These are phyloP conservation scores for Oceanodroma tethys DNA, from an alignment of 2,113 vertebrate species.

Conservation along the genomic window DNA sequence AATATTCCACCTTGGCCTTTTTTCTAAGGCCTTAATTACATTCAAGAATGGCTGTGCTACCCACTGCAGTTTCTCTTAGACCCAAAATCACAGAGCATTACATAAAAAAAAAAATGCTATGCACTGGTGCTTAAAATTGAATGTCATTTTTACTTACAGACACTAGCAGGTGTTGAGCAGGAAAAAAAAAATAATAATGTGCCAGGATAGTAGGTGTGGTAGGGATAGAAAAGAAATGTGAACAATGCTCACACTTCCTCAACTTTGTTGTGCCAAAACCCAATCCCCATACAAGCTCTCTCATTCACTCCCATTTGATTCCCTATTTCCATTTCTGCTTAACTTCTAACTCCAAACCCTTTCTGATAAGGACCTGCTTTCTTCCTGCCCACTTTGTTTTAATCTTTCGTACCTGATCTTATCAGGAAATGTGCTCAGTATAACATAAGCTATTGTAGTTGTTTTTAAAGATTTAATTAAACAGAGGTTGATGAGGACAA, in stretches of 20 bases:
- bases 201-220: background rate
- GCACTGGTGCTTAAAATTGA: conserved; percentile 59
- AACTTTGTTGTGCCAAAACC: background rate
- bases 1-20: background rate
- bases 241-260: background rate
- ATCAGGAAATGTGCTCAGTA: background rate
- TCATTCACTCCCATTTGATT: background rate
- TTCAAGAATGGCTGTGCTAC: background rate
- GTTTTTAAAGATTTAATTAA: background rate
- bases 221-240: background rate
- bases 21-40: background rate
- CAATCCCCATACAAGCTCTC: background rate
- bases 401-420: background rate
- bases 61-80: background rate
- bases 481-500: background rate
- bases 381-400: background rate
- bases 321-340: background rate
- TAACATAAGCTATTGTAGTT: background rate
- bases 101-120: background rate
- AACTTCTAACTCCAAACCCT: rapidly evolving
- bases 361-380: background rate
- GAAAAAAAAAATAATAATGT: background rate
- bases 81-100: conserved; percentile 13
- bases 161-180: background rate
- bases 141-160: conserved; percentile 58